Base-by-base conservation (phyloP, 2,797 vertebrate genomes). In the Leptoclinus maculatus region DNA sequence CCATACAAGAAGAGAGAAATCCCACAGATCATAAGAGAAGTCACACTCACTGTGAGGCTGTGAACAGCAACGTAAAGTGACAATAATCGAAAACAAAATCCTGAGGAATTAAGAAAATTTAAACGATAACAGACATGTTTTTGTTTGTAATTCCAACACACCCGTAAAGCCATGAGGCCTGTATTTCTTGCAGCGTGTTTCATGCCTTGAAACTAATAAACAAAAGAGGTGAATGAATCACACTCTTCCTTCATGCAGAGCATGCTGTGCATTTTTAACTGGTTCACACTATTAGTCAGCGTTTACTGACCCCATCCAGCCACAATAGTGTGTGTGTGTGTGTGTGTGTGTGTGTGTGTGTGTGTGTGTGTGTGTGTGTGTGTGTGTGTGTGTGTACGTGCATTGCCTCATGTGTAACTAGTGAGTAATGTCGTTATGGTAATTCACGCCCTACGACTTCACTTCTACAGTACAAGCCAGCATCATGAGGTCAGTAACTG, bases 331-430 rank as follows among this genome's bases (percentile, higher is more conserved):
- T 75, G 72, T 58, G 73, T 83, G 83, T 66, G 76, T 85, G 87
- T 6, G 66, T 75, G 72, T 58, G 47, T 1, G 3, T 5, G 5
- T 29, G 41, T 41, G 59, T 7, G 64, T 32, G 27, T n/a, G 0
- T 67, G 7, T 60, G 59, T 38, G 64, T 29, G 47, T 1, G 3
- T 5, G 5, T 29, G 41, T 41, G 59, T 7, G 64, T 32, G 27
- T n/a, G 0, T 67, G 7, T 60, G 56, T 34, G 64, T 6, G 66
- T 75, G 73, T 59, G 73, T 84, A 83, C 66, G 74, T 85, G 87
- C 29, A 0, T 1, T 3, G 13, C 51, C 45, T 67, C 81, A 53
- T 56, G 82, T 60, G 5, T 23, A 16, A 39, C 23, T 27, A 58
- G 54, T 47, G 38, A 79, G 32, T 78, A 51, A 69, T 59, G 4